phyloP scores from a whole-genome alignment of 2,113 vertebrate species.

The Triplophysa siluroides region DNA sequence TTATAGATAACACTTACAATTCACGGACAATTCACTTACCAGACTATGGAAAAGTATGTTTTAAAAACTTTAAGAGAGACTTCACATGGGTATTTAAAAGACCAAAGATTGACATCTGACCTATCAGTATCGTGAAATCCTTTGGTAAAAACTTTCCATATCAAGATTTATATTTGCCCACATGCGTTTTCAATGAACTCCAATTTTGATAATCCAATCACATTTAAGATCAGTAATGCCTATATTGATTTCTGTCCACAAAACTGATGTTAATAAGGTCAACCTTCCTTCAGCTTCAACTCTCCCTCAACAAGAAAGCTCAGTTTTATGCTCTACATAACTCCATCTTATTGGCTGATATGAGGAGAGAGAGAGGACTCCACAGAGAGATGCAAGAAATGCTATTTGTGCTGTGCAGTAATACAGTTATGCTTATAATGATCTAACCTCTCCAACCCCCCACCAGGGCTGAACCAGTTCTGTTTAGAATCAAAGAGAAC shows the following conservation, averaged over 20 bases:
- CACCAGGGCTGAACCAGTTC: constrained; percentile 90
- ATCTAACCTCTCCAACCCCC: constrained; percentile 6
- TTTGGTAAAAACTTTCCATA: too few species aligned
- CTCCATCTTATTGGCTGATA: constrained; percentile 12
- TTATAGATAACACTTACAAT: too few species aligned
- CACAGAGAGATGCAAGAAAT: constrained; percentile 4
- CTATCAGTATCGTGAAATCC: too few species aligned
- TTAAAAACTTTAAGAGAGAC: too few species aligned
- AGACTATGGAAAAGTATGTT: too few species aligned
- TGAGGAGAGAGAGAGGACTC: constrained; percentile 12
- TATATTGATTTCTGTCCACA: neutral
- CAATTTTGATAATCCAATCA: too few species aligned
- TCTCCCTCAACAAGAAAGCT: neutral
- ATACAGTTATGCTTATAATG: constrained; percentile 11
- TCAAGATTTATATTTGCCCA: too few species aligned
- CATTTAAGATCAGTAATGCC: neutral
- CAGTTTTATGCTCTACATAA: neutral
- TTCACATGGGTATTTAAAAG: too few species aligned
- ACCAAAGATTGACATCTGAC: too few species aligned
- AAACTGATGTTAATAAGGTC: neutral
- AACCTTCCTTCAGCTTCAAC: too few species aligned
- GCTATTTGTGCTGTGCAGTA: neutral
- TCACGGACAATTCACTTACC: too few species aligned
- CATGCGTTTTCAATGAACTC: too few species aligned
- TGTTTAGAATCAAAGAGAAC: constrained; percentile 92